Evolutionary conservation across 2,113 vertebrate genomes (phyloP).

Genomic region (Sinocyclocheilus rhinocerous): DNA sequence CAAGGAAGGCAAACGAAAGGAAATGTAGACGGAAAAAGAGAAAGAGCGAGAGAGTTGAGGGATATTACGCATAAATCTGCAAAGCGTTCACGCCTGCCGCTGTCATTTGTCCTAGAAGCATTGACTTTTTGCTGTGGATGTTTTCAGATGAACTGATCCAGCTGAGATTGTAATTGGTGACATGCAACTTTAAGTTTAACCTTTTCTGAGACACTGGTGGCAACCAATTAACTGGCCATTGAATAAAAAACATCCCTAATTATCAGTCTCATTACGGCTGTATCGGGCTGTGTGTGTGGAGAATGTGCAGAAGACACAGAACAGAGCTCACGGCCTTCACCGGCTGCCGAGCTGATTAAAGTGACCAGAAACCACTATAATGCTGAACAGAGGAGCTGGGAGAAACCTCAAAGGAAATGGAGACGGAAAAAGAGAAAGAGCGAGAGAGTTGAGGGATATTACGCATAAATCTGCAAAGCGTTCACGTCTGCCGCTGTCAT

Average conservation of each 20-base stretch:
- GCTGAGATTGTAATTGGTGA: constrained; percentile 80
- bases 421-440: too few species aligned
- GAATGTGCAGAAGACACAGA: neutral
- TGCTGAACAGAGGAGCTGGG: constrained; percentile 61
- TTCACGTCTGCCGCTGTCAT: constrained; percentile 73
- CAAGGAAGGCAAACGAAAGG: neutral
- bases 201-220: constrained; percentile 78
- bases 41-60: constrained; percentile 56
- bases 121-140: constrained; percentile 77
- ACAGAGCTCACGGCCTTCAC: neutral
- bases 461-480: constrained; percentile 61
- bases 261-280: constrained; percentile 80
- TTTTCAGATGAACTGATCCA: constrained; percentile 80
- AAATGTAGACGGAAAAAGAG: constrained; percentile 37
- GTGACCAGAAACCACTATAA: neutral
- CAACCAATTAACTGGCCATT: constrained; percentile 81
- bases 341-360: neutral
- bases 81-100: constrained; percentile 66
- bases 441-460: constrained; percentile 53
- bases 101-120: constrained; percentile 79
- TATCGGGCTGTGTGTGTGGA: constrained; percentile 65
- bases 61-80: constrained; percentile 58
- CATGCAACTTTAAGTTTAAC: constrained; percentile 80
- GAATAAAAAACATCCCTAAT: constrained; percentile 79
- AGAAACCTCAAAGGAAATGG: constrained; percentile 61